Evolutionary conservation across 2,888 invertebrate genomes (phyloP).

Genomic region (Zygogramma bicolorata): DNA sequence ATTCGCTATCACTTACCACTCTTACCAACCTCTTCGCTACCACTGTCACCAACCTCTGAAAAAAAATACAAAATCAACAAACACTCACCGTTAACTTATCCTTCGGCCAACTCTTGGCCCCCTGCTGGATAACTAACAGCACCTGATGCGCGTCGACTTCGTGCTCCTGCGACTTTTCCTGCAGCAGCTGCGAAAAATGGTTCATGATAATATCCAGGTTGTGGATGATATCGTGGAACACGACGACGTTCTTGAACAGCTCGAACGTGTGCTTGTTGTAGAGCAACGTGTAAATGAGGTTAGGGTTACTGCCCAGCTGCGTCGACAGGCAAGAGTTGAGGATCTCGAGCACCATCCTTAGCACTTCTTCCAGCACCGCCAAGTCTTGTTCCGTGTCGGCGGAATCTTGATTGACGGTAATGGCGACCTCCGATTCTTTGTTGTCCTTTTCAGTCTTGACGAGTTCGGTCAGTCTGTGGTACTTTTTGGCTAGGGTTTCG

Average conservation of each 20-base stretch:
- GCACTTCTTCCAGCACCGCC: conserved; percentile 84
- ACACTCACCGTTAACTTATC: conserved; percentile 87
- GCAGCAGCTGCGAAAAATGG: conserved; percentile 77
- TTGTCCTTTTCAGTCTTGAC: conserved; percentile 44
- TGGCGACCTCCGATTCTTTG: conserved; percentile 47
- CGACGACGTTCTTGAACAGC: conserved; percentile 86
- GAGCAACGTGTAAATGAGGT: conserved; percentile 94
- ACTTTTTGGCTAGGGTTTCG: conserved; percentile 91
- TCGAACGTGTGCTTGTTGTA: conserved; percentile 94
- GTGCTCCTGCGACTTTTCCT: conserved; percentile 70
- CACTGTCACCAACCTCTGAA: not conserved
- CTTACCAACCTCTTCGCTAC: too few relatives aligned
- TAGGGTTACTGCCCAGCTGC: conserved; percentile 88
- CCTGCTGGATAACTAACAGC: conserved; percentile 88
- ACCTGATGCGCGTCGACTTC: conserved; percentile 90
- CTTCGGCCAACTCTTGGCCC: conserved; percentile 93
- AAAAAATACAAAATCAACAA: not conserved
- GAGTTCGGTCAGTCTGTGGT: conserved; percentile 73
- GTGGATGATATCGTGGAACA: conserved; percentile 93
- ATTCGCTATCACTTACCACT: too few relatives aligned
- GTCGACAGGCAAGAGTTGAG: conserved; percentile 94
- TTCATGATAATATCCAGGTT: conserved; percentile 92
- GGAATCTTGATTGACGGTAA: conserved; percentile 49
- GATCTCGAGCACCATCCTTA: conserved; percentile 97
- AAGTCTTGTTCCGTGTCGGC: conserved; percentile 78